Evolutionary conservation across 2,888 invertebrate genomes (phyloP), one percentile per base, ranked within the genome.

Genomic region (Rhynchonema sp.): DNA sequence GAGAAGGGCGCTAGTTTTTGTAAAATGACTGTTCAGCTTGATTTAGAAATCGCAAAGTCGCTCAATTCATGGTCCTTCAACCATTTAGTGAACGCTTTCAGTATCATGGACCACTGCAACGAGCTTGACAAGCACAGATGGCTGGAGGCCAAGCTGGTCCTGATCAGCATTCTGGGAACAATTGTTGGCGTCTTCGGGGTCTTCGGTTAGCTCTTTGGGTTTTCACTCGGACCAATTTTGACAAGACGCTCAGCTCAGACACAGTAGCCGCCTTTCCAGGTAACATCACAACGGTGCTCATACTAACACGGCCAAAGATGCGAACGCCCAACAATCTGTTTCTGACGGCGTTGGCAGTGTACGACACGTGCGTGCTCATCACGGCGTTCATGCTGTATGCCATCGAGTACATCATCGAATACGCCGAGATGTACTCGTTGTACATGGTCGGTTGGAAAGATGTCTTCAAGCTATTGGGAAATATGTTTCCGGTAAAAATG

Each of bases 301-400:
- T 90, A 66, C 79, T 90, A 56, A 85, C 87, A 62, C 81, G 88
- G 59, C 88, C 89, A 29, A 13, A 13, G 9, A 92, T 94, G 92
- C 83, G 87, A 69, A 89, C 89, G 62, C 90, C 91, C 72, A 88
- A 92, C 72, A 92, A 92, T 77, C 87, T 89, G 75, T 82, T 92
- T 71, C 81, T 96, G 62, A 86, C 89, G 65, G 91, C 90, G 3
- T 80, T 96, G 67, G 92, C 94, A 28, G 82, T 87, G 67, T 90
- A 89, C 76, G 96, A 96, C 79, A 88, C 87, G 20, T 82, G 86
- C 64, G 81, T 94, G 66, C 86, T 92, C 68, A 68, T 72, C 60
- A 87, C 87, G 56, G 86, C 88, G 61, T 81, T 87, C 66, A 79
- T 82, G 64, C 82, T 90, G 65, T 91, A 91, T 76, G 88, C 88